Evolutionary conservation across 2,797 vertebrate genomes (phyloP), one percentile per base, ranked within the genome.

Genomic region (Pseudomugil gertrudae): DNA sequence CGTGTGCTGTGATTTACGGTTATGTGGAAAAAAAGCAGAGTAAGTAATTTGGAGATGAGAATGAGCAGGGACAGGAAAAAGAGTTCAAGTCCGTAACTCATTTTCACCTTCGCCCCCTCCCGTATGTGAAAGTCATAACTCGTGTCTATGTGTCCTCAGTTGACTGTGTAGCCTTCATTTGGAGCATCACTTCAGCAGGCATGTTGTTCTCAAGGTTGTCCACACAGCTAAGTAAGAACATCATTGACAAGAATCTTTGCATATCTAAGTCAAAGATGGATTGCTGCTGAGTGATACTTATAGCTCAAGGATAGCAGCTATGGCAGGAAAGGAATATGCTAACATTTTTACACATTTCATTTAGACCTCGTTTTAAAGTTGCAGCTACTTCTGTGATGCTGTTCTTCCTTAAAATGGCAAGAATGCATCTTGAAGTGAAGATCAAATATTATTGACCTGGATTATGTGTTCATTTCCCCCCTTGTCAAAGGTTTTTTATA

Each of bases 1-100:
- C 78, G 74, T 56, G 57, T 67, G 69, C 72, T 26, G 66, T 90
- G 91, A 94, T 94, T 93, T 93, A 92, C 86, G 83, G 89, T 92
- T 92, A 88, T 89, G 85, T 88, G 75, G n/a, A 32, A 32, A 14
- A 43, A 71, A 83, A 81, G 71, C 79, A 27, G 66, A 66, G 56
- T 32, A 72, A 78, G 85, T 89, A 87, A 90, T 93, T 84, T 83
- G 70, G 68, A 88, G 81, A 88, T 84, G 86, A 86, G 84, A 88
- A 89, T 79, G 86, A 90, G 62, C 62, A 40, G 21, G 67, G 78
- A 84, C 77, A 69, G 66, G 78, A 65, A 73, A 76, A 77, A n/a
- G 80, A 86, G 87, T 84, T 86, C 76, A 81, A 81, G 80, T 85
- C 83, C 72, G 86, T 87, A 88, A 91, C 76, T 93, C 92, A 85